A percentile compares a stretch with the other conserved stretches of the same genome.
Evolutionary conservation across 2,113 vertebrate species (phyloP).

Genomic region (Lophochroa leadbeateri): DNA sequence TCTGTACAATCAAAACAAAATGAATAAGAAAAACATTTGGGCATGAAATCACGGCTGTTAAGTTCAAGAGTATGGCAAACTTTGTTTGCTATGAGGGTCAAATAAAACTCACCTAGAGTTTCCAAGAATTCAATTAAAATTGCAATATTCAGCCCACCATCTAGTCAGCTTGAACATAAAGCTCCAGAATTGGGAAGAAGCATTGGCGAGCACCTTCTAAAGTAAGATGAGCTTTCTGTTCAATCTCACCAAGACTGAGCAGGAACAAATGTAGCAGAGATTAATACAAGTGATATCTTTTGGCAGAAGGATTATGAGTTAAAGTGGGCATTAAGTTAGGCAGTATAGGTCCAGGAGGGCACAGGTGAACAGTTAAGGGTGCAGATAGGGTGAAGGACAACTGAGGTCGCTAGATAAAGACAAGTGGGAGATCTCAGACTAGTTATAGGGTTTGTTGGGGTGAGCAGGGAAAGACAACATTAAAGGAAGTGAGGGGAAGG

Average conservation of each 20-base stretch:
- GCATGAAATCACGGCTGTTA: background rate
- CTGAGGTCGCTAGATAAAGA: background rate
- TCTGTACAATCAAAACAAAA: background rate
- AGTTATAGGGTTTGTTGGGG: rapidly evolving
- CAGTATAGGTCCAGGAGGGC: background rate
- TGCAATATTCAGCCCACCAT: background rate
- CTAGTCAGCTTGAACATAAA: background rate
- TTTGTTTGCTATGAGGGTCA: background rate
- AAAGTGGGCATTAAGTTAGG: background rate
- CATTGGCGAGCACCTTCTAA: background rate
- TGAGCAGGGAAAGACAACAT: background rate
- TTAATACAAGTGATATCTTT: background rate
- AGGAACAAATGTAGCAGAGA: background rate
- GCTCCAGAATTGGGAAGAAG: background rate
- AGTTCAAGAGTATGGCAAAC: background rate
- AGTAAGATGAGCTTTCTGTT: background rate
- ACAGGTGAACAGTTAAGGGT: background rate
- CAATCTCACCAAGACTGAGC: background rate
- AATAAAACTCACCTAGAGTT: background rate
- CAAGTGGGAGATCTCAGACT: background rate
- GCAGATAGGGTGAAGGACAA: background rate
- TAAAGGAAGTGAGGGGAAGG: background rate
- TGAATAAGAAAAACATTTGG: background rate
- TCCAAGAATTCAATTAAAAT: background rate
- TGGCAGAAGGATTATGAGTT: background rate